Percentiles rank a stretch among this genome's conserved stretches.
These are phyloP conservation scores for Sternotherus odoratus DNA, from an alignment of 2,797 vertebrate genomes.

Conservation along the genomic window DNA sequence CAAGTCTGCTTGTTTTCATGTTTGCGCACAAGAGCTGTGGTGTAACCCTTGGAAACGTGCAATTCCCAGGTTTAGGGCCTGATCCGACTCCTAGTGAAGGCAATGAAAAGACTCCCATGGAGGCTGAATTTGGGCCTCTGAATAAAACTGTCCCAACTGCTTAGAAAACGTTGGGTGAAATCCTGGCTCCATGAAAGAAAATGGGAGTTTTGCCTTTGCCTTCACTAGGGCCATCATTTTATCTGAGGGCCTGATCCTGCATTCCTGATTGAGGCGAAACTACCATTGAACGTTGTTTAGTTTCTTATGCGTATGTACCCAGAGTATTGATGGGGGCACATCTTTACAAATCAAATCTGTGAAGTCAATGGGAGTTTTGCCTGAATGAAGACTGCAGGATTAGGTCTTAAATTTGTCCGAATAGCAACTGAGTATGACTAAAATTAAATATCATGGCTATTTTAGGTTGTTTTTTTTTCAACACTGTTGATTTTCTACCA, in stretches of 20 bases:
- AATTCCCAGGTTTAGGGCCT: background rate
- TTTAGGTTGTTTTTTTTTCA: background rate
- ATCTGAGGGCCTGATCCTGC: background rate
- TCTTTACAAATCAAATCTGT: constrained; percentile 19
- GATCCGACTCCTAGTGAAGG: background rate
- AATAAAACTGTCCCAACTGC: background rate
- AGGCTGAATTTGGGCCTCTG: rapidly evolving
- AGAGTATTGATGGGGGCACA: background rate
- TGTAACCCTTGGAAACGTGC: background rate
- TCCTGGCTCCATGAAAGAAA: background rate
- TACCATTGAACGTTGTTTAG: background rate
- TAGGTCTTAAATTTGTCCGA: background rate
- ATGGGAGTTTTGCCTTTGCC: background rate
- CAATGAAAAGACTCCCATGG: background rate
- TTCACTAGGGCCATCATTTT: background rate
- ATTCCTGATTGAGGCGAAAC: background rate
- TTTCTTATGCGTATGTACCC: constrained; percentile 20
- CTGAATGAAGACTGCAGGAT: constrained; percentile 42
- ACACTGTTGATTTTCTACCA: background rate
- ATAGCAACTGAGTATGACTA: background rate
- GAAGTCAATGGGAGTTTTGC: constrained; percentile 46
- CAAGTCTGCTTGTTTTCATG: background rate
- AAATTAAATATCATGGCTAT: background rate
- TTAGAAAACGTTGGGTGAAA: background rate
- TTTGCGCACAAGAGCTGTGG: background rate